Base-by-base conservation (phyloP, 2,888 invertebrate species). In the Trissolcus brochymenae region DNA sequence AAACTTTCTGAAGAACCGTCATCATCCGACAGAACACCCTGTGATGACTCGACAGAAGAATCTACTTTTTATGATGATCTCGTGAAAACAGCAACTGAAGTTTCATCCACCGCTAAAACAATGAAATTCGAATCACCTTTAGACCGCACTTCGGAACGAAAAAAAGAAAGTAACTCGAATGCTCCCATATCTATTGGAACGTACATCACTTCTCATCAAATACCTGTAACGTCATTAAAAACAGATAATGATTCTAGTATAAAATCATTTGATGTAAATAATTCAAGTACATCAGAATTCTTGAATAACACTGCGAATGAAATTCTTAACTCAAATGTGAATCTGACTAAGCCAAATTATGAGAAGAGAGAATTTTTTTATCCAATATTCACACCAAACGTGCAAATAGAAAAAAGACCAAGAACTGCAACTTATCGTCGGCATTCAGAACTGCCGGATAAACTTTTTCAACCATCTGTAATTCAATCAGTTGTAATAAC, bases 341-440 rank as follows among this genome's bases (percentile, higher is more conserved):
- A 46, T 14, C 11, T 16, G 14, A 16, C 16, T 2, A 46, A 46
- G 6, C 14, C 11, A 46, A 6, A n/a, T 46, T 46, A 1, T 46
- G 46, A 14, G 3, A 46, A 82, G 84, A 17, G 76, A 80, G 1
- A 80, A 80, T 46, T 46, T 46, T n/a, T 16, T 46, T 46, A 46
- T 60, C 78, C 62, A 6, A 21, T 41, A 9, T 56, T 41, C 6
- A 49, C 41, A n/a, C 50, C 59, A 14, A 59, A 49, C 4, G 57
- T 25, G 40, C 82, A 81, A 55, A 43, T 79, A 0, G 86, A 88
- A 40, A 85, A 82, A 46, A 82, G 87, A 19, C 86, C 88, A 2
- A 83, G 88, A 65, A 88, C 88, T 1, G 84, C 87, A 19, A 88
- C 88, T 29, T 88, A 88, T 64, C 82, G 88, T 43, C 82, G 88